Conservation (phyloP, 2,113 vertebrate species). For the Tautogolabrus adspersus region DNA sequence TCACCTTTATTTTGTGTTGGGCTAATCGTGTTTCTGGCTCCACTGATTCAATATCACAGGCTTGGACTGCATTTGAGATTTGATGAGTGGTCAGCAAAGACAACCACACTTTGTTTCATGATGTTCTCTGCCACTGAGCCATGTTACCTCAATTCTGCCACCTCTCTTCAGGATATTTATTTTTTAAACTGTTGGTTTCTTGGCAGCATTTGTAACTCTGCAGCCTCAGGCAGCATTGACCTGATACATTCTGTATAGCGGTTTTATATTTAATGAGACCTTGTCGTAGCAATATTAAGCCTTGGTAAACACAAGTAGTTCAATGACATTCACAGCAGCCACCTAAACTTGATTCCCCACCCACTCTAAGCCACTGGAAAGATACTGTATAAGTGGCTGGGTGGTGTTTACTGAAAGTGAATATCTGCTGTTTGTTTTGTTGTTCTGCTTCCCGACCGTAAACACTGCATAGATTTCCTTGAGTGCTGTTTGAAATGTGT, state of each 20-base stretch:
- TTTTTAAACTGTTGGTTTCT: conserved; percentile 31
- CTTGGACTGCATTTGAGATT: conserved; percentile 41
- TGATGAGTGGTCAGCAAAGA: conserved; percentile 48
- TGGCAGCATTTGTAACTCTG: conserved; percentile 45
- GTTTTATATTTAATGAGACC: conserved; percentile 70
- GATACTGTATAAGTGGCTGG: conserved; percentile 72
- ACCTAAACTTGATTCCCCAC: conserved; percentile 78
- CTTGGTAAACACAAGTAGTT: conserved; percentile 78
- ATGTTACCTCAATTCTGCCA: conserved; percentile 15
- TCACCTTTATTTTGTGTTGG: conserved; percentile 72
- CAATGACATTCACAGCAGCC: conserved; percentile 77
- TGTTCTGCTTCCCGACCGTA: conserved; percentile 79
- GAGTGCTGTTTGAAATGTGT: conserved; percentile 73
- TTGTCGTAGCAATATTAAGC: conserved; percentile 74
- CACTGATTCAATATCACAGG: conserved; percentile 59
- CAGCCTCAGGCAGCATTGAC: conserved; percentile 54
- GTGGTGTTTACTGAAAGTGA: conserved; percentile 80
- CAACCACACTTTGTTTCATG: conserved; percentile 8
- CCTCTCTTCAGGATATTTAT: conserved; percentile 21
- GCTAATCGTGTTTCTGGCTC: conserved; percentile 70
- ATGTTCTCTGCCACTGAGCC: neutral
- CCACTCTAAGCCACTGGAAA: conserved; percentile 76
- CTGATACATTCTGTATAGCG: conserved; percentile 44
- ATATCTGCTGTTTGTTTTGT: conserved; percentile 83
- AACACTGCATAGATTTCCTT: conserved; percentile 80